Percentiles rank a stretch among this genome's conserved stretches.
Evolutionary conservation across 2,888 invertebrate genomes (phyloP).

Genomic region (Onchidella celtica): DNA sequence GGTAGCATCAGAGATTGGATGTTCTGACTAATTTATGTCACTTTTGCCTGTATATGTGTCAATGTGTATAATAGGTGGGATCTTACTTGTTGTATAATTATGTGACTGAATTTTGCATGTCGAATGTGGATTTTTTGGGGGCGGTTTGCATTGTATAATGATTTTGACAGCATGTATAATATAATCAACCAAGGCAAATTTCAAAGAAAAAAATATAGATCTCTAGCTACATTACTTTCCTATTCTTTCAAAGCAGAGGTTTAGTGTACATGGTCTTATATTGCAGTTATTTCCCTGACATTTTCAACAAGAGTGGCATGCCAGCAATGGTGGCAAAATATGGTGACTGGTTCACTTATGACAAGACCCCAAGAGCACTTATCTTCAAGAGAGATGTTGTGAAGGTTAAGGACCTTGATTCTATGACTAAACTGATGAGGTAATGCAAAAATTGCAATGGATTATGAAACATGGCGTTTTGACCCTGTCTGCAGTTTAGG

Average conservation of each 20-base stretch:
- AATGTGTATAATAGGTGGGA: too few relatives aligned
- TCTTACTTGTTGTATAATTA: too few relatives aligned
- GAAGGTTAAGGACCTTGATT: conserved; percentile 83
- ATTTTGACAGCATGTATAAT: background rate
- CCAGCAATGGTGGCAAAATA: conserved; percentile 82
- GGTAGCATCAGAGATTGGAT: too few relatives aligned
- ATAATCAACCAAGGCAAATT: background rate
- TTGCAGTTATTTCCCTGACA: conserved; percentile 83
- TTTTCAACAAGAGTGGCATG: conserved; percentile 85
- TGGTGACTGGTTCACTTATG: conserved; percentile 85
- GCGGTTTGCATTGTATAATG: too few relatives aligned
- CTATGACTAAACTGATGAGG: conserved; percentile 84
- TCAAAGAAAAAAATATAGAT: too few relatives aligned
- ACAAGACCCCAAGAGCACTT: conserved; percentile 84
- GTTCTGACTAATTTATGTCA: too few relatives aligned
- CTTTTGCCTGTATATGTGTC: too few relatives aligned
- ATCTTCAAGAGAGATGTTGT: conserved; percentile 85
- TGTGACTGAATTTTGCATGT: too few relatives aligned
- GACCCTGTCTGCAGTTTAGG: too few relatives aligned
- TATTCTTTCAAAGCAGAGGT: background rate
- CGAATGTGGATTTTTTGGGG: too few relatives aligned
- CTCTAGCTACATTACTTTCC: background rate
- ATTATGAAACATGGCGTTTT: too few relatives aligned
- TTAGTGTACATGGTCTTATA: conserved; percentile 6
- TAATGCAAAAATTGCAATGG: too few relatives aligned